Conservation (phyloP, 2,888 invertebrate species). For the Lithodes maja region DNA sequence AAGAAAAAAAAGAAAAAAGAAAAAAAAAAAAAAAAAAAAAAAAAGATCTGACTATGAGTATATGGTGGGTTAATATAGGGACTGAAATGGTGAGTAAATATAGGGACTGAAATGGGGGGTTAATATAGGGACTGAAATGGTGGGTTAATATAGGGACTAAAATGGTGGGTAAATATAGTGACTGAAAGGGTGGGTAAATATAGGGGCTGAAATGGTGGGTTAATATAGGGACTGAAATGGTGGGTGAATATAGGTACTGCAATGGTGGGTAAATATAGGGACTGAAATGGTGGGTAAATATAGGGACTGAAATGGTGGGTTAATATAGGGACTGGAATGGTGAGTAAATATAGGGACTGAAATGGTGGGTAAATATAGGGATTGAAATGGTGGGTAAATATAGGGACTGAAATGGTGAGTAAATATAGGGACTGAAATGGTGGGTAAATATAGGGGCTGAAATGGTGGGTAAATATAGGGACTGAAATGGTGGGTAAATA, state of each 20-base stretch:
- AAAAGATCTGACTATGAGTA: no score
- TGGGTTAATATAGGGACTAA: not conserved
- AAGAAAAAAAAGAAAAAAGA: no score
- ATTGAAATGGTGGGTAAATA: not conserved
- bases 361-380: not conserved
- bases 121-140: not conserved
- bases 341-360: not conserved
- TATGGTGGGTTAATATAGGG: not conserved
- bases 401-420: not conserved
- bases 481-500: not conserved
- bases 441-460: not conserved
- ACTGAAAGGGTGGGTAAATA: constrained; percentile 5
- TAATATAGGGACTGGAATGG: not conserved
- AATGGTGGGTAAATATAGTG: not conserved
- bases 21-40: no score
- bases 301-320: not conserved
- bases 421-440: not conserved
- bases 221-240: not conserved
- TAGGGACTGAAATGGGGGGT: not conserved
- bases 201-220: not conserved
- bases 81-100: not conserved
- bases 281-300: constrained; percentile 17
- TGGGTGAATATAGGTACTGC: not conserved
- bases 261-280: not conserved
- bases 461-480: constrained; percentile 4